Percentiles rank a stretch among this genome's conserved stretches.
These are phyloP conservation scores for Drosophila kanekoi DNA, from an alignment of 2,888 invertebrate species.

Conservation along the genomic window DNA sequence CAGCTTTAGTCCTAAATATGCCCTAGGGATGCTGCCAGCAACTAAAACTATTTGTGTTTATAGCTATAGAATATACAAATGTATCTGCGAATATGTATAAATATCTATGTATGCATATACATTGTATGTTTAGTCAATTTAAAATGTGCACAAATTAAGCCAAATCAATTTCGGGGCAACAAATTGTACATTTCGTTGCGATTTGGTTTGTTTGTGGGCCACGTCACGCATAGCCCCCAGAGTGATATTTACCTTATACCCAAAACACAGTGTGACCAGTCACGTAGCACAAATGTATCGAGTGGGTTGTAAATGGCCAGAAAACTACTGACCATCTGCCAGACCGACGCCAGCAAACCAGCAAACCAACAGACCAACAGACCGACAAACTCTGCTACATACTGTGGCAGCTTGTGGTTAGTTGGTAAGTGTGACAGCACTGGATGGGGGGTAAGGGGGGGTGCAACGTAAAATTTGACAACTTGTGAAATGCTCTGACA, in stretches of 20 bases:
- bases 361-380: constrained; percentile 28
- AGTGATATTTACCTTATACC: constrained; percentile 36
- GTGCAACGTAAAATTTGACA: constrained; percentile 74
- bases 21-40: constrained; percentile 47
- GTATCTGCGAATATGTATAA: constrained; percentile 1
- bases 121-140: constrained; percentile 50
- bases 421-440: constrained; percentile 9
- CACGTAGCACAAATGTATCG: constrained; percentile 78
- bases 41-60: constrained; percentile 53
- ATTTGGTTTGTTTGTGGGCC: constrained; percentile 53
- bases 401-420: constrained; percentile 59
- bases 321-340: constrained; percentile 71
- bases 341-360: constrained; percentile 37
- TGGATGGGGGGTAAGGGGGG: constrained; percentile 8
- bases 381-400: constrained; percentile 44
- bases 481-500: constrained; percentile 77
- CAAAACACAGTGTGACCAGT: constrained; percentile 66
- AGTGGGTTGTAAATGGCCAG: constrained; percentile 71
- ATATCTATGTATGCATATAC: background rate
- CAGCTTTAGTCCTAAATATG: constrained; percentile 60
- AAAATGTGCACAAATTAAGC: constrained; percentile 75
- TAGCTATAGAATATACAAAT: constrained; percentile 1
- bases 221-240: constrained; percentile 47
- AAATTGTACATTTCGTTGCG: constrained; percentile 63
- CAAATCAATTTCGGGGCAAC: constrained; percentile 72